Conservation (phyloP, 2,888 invertebrate species). For the Xestoiulus laeticollis region DNA sequence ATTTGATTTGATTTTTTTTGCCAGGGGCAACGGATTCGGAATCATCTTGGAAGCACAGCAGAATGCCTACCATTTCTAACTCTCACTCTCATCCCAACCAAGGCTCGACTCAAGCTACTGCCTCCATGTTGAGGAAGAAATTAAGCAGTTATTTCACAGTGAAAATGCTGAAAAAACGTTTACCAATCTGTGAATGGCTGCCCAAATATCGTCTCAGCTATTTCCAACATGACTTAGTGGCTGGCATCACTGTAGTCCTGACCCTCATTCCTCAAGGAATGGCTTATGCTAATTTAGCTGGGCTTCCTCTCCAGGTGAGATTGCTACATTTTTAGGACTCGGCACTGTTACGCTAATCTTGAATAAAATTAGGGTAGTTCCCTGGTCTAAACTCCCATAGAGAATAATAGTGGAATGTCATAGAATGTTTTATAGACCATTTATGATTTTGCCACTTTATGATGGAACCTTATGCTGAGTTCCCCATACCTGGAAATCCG, state of each 20-base stretch:
- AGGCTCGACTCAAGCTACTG: neutral
- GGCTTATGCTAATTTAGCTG: conserved; percentile 91
- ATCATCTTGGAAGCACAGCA: neutral
- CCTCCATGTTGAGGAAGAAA: neutral
- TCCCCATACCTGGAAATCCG: no score
- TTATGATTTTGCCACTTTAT: no score
- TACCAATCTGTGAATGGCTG: conserved; percentile 60
- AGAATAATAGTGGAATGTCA: no score
- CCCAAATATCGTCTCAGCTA: conserved; percentile 60
- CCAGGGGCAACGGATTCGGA: neutral
- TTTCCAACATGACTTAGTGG: conserved; percentile 65
- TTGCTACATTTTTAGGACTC: no score
- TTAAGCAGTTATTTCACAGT: conserved; percentile 49
- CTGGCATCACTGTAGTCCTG: conserved; percentile 68
- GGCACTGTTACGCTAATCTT: no score
- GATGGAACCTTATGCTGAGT: no score
- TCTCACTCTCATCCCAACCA: neutral
- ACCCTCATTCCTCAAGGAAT: conserved; percentile 75
- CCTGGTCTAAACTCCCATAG: no score
- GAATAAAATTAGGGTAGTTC: no score
- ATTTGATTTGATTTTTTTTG: neutral
- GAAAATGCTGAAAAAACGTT: conserved; percentile 53
- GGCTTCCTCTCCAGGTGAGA: conserved; percentile 80
- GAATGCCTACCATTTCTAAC: neutral
- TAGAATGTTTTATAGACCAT: no score